Base-by-base conservation (phyloP, 1,140 invertebrate species). In the Piezodorus guildinii region DNA sequence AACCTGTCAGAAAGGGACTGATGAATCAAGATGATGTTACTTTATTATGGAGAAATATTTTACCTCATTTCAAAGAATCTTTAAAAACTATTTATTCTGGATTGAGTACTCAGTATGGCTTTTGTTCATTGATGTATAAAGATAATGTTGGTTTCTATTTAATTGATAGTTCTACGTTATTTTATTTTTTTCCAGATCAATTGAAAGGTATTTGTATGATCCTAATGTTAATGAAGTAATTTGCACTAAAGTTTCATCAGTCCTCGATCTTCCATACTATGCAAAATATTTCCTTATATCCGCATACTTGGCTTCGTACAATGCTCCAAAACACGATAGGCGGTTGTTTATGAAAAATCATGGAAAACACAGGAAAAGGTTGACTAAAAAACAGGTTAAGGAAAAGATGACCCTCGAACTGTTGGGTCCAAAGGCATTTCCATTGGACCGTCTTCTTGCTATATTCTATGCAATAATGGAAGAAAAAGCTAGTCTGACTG, bases 401-500 rank as follows among this genome's bases (percentile, higher is more conserved):
- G 61, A 69, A 64, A 74, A 82, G 73, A 78, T 81, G 71, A 69
- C 75, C 70, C 71, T 68, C 69, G 61, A 70, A 60, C 25, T 71
- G 17, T 27, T 71, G 19, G 89, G 89, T 0, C 91, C 91, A 0
- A 88, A 89, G 74, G 76, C 80, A 0, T 95, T 96, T 71, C 83
- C 83, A 1, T 76, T 96, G 17, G 87, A 93, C 72, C 78, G 93
- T 62, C 76, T 96, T 69, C 73, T 96, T 59, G 89, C 90, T 3
- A 95, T 96, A 69, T 96, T 95, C 76, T 94, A 92, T 77, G 84
- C 88, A 1, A 93, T 96, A 69, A 75, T 91, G 16, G 86, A 91
- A 56, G 87, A 90, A 56, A 86, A 85, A 72, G 85, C 92, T 30
- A 84, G 87, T 27, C 79, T 94, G 16, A 91, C 91, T 65, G 89